Evolutionary conservation across 2,113 vertebrate genomes (phyloP).

Genomic region (Percopsis transmontana): DNA sequence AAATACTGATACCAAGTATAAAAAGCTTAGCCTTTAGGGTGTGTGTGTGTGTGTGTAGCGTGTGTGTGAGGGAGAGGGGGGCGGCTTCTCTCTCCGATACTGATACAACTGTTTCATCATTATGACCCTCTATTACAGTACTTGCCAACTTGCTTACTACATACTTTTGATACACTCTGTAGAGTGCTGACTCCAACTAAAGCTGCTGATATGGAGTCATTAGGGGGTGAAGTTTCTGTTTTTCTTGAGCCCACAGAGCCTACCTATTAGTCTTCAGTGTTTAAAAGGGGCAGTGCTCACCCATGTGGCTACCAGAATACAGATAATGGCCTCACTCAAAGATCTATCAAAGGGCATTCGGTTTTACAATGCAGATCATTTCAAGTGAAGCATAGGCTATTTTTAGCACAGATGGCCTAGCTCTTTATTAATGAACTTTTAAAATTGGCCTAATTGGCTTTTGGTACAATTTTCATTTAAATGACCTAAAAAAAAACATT

Average conservation of each 20-base stretch:
- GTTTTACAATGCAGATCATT: constrained; percentile 8
- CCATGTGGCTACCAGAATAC: constrained; percentile 45
- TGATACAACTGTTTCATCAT: constrained; percentile 79
- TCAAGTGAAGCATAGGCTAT: constrained; percentile 30
- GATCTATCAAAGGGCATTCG: constrained; percentile 58
- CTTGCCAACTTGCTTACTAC: constrained; percentile 78
- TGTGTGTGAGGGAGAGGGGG: neutral
- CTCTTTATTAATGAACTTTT: constrained; percentile 26
- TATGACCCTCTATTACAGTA: constrained; percentile 78
- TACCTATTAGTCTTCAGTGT: constrained; percentile 65
- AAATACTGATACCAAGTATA: constrained; percentile 77
- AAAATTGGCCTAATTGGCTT: constrained; percentile 8
- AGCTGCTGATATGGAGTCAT: constrained; percentile 76
- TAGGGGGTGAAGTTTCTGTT: constrained; percentile 76
- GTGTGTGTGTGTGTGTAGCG: constrained; percentile 24
- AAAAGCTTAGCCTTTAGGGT: constrained; percentile 73
- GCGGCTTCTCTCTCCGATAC: constrained; percentile 67
- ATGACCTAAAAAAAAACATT: neutral
- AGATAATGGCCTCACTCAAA: constrained; percentile 61
- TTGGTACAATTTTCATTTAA: neutral
- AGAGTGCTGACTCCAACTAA: constrained; percentile 75
- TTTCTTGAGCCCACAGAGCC: constrained; percentile 68
- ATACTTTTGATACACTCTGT: constrained; percentile 74
- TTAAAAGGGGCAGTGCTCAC: constrained; percentile 58
- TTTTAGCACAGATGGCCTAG: constrained; percentile 42